phyloP scores from a whole-genome alignment of 1,140 invertebrate species.

The Drosophila kanapiae region DNA sequence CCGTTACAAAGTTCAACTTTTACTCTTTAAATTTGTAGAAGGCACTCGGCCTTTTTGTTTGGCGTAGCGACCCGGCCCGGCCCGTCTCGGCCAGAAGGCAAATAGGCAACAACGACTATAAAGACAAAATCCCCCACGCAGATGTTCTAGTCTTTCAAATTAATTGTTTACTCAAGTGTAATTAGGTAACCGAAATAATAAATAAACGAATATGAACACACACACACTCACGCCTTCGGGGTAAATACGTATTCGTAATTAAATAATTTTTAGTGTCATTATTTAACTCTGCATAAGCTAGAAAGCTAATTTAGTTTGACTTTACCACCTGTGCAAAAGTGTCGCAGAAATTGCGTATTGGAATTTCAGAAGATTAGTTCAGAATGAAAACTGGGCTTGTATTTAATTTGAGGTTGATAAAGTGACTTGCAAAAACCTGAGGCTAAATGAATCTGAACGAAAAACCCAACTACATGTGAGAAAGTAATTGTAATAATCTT shows the following conservation, averaged over 20 bases:
- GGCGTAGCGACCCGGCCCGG: not conserved
- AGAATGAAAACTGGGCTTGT: conserved; percentile 15
- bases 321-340: conserved; percentile 30
- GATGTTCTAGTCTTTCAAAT: conserved; percentile 38
- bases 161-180: conserved; percentile 63
- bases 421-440: conserved; percentile 11
- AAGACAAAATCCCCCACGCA: conserved; percentile 33
- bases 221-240: not conserved
- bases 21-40: conserved; percentile 8
- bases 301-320: not conserved
- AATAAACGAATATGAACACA: conserved; percentile 27
- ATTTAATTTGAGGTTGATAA: conserved; percentile 1
- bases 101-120: not conserved
- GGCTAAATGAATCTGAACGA: not conserved
- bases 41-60: not conserved
- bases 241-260: conserved; percentile 23
- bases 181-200: conserved; percentile 47
- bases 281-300: conserved; percentile 16
- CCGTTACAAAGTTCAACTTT: conserved; percentile 58
- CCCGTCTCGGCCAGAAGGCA: conserved; percentile 1
- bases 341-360: conserved; percentile 6
- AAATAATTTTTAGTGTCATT: conserved; percentile 44
- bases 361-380: conserved; percentile 26
- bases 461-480: not conserved
- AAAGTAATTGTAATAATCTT: not conserved